These are phyloP conservation scores for Tubulanus polymorphus DNA, from an alignment of 2,888 invertebrate genomes.

Conservation along the genomic window DNA sequence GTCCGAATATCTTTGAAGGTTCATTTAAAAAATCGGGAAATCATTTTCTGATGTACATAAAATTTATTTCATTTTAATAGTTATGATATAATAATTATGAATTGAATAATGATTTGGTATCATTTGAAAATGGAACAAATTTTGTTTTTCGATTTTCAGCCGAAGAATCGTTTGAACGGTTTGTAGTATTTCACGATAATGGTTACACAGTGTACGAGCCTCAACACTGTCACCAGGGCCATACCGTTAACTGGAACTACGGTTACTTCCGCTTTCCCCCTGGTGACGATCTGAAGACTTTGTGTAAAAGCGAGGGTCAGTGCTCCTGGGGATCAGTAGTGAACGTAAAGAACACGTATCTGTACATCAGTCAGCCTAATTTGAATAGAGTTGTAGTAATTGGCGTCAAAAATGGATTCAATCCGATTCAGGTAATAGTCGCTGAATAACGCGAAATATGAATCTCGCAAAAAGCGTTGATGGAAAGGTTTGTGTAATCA, in stretches of 20 bases:
- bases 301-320: constrained; percentile 49
- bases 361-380: constrained; percentile 70
- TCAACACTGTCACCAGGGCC: constrained; percentile 65
- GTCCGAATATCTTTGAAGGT: too few species aligned
- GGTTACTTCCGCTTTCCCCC: constrained; percentile 59
- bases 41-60: too few species aligned
- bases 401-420: constrained; percentile 58
- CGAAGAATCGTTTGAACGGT: constrained; percentile 57
- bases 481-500: too few species aligned
- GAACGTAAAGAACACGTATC: constrained; percentile 66
- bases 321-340: constrained; percentile 72
- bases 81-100: too few species aligned
- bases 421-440: constrained; percentile 48
- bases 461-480: too few species aligned
- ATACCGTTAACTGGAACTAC: constrained; percentile 69
- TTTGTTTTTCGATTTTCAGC: too few species aligned
- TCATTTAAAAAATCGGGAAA: too few species aligned
- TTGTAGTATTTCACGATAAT: constrained; percentile 72
- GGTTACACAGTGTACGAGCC: constrained; percentile 73
- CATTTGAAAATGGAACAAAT: too few species aligned
- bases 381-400: constrained; percentile 69
- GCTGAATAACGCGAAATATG: too few species aligned
- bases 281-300: constrained; percentile 48
- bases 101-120: too few species aligned
- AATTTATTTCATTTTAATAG: too few species aligned